phyloP scores from a whole-genome alignment of 1,140 invertebrate species.

The Asbolus verrucosus region DNA sequence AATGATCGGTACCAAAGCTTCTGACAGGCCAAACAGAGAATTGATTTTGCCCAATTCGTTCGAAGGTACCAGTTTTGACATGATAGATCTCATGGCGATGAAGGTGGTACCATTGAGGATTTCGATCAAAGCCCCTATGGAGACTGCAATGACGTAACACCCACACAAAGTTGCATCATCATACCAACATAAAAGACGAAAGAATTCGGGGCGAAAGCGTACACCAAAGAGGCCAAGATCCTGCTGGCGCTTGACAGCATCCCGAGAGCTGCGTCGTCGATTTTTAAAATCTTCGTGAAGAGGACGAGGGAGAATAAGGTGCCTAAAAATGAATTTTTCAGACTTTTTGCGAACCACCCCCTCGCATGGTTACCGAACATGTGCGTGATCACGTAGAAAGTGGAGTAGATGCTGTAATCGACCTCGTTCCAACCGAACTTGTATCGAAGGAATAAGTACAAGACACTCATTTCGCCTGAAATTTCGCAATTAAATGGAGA shows the following conservation, averaged over 20 bases:
- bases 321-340: slow-evolving; percentile 61
- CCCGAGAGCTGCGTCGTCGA: slow-evolving; percentile 67
- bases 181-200: slow-evolving; percentile 66
- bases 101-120: slow-evolving; percentile 67
- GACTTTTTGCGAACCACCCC: neutral
- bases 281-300: slow-evolving; percentile 66
- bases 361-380: slow-evolving; percentile 47
- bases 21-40: slow-evolving; percentile 80
- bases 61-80: slow-evolving; percentile 65
- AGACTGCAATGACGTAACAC: slow-evolving; percentile 3
- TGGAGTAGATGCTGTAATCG: slow-evolving; percentile 52
- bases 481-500: neutral
- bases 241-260: slow-evolving; percentile 66
- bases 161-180: neutral
- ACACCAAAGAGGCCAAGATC: slow-evolving; percentile 65
- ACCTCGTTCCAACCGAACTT: slow-evolving; percentile 56
- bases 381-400: slow-evolving; percentile 50
- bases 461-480: slow-evolving; percentile 52
- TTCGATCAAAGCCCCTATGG: slow-evolving; percentile 67
- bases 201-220: slow-evolving; percentile 65
- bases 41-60: slow-evolving; percentile 78
- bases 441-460: slow-evolving; percentile 54
- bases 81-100: slow-evolving; percentile 66
- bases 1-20: slow-evolving; percentile 80
- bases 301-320: slow-evolving; percentile 65